Evolutionary conservation across 2,888 invertebrate genomes (phyloP), one percentile per base, ranked within the genome.

Genomic region (Tholera decimalis): DNA sequence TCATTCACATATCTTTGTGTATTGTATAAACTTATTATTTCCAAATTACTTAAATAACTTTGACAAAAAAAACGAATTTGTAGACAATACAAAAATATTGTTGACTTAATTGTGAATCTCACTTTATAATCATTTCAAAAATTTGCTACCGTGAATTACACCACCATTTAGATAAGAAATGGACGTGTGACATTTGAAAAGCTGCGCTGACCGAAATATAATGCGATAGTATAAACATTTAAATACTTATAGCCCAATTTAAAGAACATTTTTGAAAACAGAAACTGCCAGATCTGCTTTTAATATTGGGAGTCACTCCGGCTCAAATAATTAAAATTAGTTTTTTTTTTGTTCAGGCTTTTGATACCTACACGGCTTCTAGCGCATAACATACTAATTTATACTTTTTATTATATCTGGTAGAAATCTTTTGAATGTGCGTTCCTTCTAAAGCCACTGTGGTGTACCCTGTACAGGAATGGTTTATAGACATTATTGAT

Each of bases 141-240:
- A 66, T 55, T 63, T 51, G 72, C 80, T 75, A 68, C 78, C 39
- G 78, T 67, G 33, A 72, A 65, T 72, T 59, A 7, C 57, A 60
- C 41, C 62, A 57, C 66, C 49, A 41, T 77, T 72, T 44, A 80
- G 74, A 80, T 82, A 77, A 77, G 51, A 63, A 6, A 35, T n/a
- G 9, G 20, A 24, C 26, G n/a, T 47, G 24, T 69, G 62, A 58
- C 55, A 79, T 78, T 73, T 54, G 13, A 18, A 28, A 60, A 62
- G n/a, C n/a, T 62, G 35, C 0, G 30, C 50, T 56, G 11, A 61
- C 2, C 43, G 43, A 73, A 62, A 80, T 41, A 0, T 74, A 55
- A 62, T 39, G 33, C 22, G 22, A 50, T 47, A 8, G 3, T 1
- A 11, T 22, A 22, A 49, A 9, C 26, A 24, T n/a, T 7, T 24